phyloP scores from a whole-genome alignment of 1,140 invertebrate species.

The Drusus annulatus region DNA sequence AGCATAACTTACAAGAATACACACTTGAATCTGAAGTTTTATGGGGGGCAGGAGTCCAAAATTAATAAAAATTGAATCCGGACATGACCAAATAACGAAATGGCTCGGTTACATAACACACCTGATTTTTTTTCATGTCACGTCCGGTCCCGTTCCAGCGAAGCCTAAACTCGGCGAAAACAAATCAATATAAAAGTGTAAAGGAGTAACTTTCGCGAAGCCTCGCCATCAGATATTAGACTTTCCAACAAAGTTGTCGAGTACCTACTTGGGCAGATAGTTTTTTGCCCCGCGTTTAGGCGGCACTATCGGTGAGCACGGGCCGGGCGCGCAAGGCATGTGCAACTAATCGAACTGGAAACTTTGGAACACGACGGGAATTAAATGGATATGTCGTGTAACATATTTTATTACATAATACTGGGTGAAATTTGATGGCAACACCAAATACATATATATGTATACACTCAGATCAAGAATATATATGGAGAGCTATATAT shows the following conservation, averaged over 20 bases:
- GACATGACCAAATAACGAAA: slow-evolving; percentile 1
- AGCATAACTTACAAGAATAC: too few relatives aligned
- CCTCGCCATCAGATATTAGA: slow-evolving; percentile 52
- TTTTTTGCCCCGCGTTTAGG: slow-evolving; percentile 19
- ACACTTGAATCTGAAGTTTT: background rate
- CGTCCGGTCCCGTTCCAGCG: slow-evolving; percentile 27
- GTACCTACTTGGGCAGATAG: slow-evolving; percentile 9
- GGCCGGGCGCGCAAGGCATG: background rate
- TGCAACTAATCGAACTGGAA: too few relatives aligned
- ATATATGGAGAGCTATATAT: too few relatives aligned
- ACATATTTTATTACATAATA: too few relatives aligned
- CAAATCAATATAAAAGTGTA: slow-evolving; percentile 51
- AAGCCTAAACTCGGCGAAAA: slow-evolving; percentile 45
- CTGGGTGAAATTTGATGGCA: too few relatives aligned
- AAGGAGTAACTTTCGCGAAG: slow-evolving; percentile 33
- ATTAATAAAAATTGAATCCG: background rate
- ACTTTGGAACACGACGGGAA: too few relatives aligned
- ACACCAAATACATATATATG: too few relatives aligned
- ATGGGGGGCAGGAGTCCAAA: background rate
- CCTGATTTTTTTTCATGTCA: slow-evolving; percentile 38
- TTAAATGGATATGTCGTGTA: too few relatives aligned
- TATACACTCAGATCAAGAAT: too few relatives aligned
- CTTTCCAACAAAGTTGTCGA: slow-evolving; percentile 36
- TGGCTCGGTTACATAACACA: slow-evolving; percentile 5
- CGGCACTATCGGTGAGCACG: background rate